Percentiles rank a stretch among this genome's conserved stretches.
phyloP scores from a whole-genome alignment of 2,888 invertebrate genomes.

The Nebria salina region DNA sequence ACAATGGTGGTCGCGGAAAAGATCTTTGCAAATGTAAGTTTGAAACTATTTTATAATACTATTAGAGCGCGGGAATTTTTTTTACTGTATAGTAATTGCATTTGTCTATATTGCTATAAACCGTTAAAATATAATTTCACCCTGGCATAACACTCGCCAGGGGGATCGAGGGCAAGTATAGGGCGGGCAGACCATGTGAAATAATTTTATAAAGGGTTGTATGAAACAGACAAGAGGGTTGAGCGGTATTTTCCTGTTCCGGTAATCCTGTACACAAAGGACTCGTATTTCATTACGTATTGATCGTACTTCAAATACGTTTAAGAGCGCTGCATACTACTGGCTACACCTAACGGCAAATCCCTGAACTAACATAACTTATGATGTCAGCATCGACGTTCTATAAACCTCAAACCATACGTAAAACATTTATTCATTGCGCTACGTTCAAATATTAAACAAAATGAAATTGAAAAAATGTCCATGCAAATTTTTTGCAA shows the following conservation, averaged over 20 bases:
- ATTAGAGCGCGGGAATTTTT: background rate
- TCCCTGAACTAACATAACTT: conserved; percentile 14
- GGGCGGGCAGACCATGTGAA: background rate
- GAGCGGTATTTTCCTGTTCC: conserved; percentile 30
- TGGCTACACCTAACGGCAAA: conserved; percentile 12
- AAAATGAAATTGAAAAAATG: no score
- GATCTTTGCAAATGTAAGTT: background rate
- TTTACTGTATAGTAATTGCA: background rate
- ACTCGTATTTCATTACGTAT: conserved; percentile 43
- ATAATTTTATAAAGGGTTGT: conserved; percentile 24
- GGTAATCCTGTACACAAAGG: conserved; percentile 40
- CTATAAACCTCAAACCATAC: background rate
- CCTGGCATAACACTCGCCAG: conserved; percentile 19
- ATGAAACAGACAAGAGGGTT: conserved; percentile 24
- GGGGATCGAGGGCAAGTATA: background rate
- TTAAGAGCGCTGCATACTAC: conserved; percentile 2
- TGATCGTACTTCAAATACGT: conserved; percentile 30
- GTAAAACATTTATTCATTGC: background rate
- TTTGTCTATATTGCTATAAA: conserved; percentile 7
- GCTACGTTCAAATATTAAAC: no score
- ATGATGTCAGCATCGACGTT: background rate
- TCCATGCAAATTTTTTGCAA: no score
- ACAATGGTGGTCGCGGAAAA: background rate
- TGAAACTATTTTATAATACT: background rate
- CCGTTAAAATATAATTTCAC: conserved; percentile 32